These are phyloP conservation scores for Sinocyclocheilus anshuiensis DNA, from an alignment of 2,113 vertebrate genomes.

Conservation along the genomic window DNA sequence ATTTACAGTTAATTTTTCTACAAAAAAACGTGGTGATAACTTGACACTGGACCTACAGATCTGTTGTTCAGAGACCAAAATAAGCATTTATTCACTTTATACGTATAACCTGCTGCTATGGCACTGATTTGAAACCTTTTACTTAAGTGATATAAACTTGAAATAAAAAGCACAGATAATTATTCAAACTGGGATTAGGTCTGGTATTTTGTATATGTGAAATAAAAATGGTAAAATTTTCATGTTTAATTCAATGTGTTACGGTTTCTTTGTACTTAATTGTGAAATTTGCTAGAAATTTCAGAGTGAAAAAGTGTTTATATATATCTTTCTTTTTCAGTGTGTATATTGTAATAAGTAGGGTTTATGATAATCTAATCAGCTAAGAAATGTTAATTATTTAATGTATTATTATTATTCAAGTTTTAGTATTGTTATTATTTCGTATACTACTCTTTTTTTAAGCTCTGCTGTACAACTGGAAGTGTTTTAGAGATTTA, in stretches of 20 bases:
- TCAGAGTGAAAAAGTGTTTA: too few relatives aligned
- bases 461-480: not conserved
- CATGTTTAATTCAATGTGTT: too few relatives aligned
- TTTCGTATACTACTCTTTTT: not conserved
- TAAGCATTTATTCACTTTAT: not conserved
- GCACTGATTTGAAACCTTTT: not conserved
- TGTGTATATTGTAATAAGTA: not conserved
- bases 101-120: not conserved
- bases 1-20: not conserved
- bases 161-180: not conserved
- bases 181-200: not conserved
- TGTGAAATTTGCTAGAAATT: too few relatives aligned
- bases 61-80: slow-evolving; percentile 10
- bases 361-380: not conserved
- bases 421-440: not conserved
- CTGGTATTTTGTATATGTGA: not conserved
- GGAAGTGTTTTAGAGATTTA: too few relatives aligned
- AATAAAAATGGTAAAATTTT: not conserved
- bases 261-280: too few relatives aligned
- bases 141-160: not conserved
- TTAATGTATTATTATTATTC: not conserved
- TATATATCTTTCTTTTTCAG: too few relatives aligned
- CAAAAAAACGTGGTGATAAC: not conserved
- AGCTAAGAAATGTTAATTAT: not conserved
- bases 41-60: not conserved